Conservation (phyloP, 2,113 vertebrate species). For the Ammodramus savannarum region DNA sequence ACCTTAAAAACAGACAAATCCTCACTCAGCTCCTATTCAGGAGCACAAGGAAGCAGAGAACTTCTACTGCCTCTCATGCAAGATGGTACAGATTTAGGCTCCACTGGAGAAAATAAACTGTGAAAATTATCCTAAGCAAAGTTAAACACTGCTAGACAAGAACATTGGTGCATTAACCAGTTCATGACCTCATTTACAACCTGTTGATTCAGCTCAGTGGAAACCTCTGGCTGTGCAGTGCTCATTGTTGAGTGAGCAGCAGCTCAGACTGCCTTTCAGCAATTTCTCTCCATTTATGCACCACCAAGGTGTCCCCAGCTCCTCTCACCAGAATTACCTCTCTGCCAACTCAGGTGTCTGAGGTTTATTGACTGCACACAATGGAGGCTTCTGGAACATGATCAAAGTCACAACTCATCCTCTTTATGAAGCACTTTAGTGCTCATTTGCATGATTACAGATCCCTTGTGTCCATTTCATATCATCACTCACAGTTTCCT, state of each 20-base stretch:
- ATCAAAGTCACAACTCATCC: neutral
- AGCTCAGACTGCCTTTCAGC: constrained; percentile 9
- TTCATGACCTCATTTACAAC: neutral
- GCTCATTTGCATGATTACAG: constrained; percentile 45
- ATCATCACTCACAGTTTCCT: neutral
- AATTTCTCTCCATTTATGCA: neutral
- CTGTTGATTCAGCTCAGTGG: constrained; percentile 14
- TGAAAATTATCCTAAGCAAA: neutral
- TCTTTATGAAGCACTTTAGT: constrained; percentile 7
- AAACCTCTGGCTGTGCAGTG: neutral
- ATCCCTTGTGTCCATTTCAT: constrained; percentile 33
- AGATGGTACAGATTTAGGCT: neutral
- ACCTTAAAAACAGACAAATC: neutral
- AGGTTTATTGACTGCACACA: constrained; percentile 10
- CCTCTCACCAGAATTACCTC: neutral
- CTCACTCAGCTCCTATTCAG: neutral
- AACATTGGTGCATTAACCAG: neutral
- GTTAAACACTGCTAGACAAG: neutral
- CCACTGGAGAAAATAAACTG: neutral
- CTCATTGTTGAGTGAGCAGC: neutral
- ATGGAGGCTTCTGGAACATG: neutral
- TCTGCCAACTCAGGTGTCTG: neutral
- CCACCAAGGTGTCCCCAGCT: neutral
- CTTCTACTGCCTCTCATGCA: neutral
- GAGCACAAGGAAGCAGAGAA: neutral